These are phyloP conservation scores for Pygoscelis adeliae DNA, from an alignment of 2,113 vertebrate species.

Conservation along the genomic window DNA sequence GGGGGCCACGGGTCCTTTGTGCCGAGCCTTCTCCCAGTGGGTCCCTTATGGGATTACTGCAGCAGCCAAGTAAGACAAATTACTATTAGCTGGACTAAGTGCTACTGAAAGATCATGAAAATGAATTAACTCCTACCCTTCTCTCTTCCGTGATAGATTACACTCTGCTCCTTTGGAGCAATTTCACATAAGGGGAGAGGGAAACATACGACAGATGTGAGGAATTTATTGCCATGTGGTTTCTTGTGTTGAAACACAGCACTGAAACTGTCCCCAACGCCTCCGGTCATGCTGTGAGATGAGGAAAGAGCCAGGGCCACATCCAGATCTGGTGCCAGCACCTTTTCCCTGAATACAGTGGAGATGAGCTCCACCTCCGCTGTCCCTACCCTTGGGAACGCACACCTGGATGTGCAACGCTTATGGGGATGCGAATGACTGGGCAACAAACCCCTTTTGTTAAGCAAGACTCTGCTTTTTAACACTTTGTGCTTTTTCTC, in stretches of 20 bases:
- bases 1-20: not conserved
- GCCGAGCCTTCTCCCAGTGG: not conserved
- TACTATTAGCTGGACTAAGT: not conserved
- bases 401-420: fast-evolving
- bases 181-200: not conserved
- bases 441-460: not conserved
- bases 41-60: not conserved
- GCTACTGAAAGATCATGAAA: not conserved
- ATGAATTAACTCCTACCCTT: not conserved
- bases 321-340: not conserved
- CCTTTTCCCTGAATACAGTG: not conserved
- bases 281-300: fast-evolving
- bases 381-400: not conserved
- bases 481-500: not conserved
- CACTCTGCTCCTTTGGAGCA: not conserved
- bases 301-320: not conserved
- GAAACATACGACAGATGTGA: fast-evolving
- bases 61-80: constrained; percentile 1
- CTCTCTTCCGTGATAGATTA: not conserved
- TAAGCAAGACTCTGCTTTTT: fast-evolving
- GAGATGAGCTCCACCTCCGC: not conserved
- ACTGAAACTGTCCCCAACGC: not conserved
- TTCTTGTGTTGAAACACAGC: not conserved
- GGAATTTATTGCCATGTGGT: not conserved
- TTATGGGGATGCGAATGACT: fast-evolving